phyloP scores from a whole-genome alignment of 2,797 vertebrate species.

The Melanotaenia pygmaea region DNA sequence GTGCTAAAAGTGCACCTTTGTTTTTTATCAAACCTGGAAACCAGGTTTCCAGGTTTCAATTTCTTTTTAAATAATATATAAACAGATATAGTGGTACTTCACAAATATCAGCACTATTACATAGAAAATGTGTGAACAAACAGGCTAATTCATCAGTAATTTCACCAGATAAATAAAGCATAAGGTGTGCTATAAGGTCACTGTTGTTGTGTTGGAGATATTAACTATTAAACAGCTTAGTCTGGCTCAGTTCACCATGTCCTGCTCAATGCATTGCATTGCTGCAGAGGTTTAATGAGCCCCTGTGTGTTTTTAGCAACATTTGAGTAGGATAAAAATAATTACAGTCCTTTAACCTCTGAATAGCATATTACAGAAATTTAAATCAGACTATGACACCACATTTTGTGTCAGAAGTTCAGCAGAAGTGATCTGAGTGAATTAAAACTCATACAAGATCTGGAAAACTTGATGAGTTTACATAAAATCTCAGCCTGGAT shows the following conservation, averaged over 20 bases:
- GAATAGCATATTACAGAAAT: not conserved
- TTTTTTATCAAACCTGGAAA: slow-evolving; percentile 11
- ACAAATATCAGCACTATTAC: slow-evolving; percentile 22
- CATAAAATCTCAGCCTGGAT: not conserved
- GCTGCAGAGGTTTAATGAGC: slow-evolving; percentile 23
- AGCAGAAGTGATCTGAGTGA: too few relatives aligned
- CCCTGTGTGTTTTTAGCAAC: not conserved
- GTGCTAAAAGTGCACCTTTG: not conserved
- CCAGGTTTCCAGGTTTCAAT: too few relatives aligned
- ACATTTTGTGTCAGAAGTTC: not conserved
- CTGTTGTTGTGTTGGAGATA: slow-evolving; percentile 43
- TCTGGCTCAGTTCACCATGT: slow-evolving; percentile 46
- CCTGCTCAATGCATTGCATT: slow-evolving; percentile 2
- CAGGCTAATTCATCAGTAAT: slow-evolving; percentile 44
- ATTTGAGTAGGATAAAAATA: not conserved
- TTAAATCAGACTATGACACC: not conserved
- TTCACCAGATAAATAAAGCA: slow-evolving; percentile 60
- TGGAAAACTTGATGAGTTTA: not conserved
- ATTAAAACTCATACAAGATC: not conserved
- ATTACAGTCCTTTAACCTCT: not conserved
- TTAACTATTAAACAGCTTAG: slow-evolving; percentile 65
- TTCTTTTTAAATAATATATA: slow-evolving; percentile 48
- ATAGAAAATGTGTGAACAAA: slow-evolving; percentile 8
- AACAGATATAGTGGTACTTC: slow-evolving; percentile 23
- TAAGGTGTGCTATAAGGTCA: slow-evolving; percentile 54